Evolutionary conservation across 2,113 vertebrate species (phyloP), one percentile per base, ranked within the genome.

Genomic region (Pteropus alecto): DNA sequence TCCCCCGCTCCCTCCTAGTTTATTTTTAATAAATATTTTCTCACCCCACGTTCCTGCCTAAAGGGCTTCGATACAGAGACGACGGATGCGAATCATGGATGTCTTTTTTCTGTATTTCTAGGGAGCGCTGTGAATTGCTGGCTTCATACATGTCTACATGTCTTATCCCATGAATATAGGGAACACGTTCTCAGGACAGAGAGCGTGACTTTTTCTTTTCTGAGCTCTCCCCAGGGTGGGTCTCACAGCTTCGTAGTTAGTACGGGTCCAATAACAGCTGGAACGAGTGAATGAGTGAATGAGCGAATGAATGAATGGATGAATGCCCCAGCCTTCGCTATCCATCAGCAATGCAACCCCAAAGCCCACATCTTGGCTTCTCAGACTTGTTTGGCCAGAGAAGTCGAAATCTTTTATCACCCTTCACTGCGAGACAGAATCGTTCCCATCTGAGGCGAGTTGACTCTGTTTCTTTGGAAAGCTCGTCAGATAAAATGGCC

Each of bases 11-110:
- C 51, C 30, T 11, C 15, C 3, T 30, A 1, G 0, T 61, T 35
- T 19, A 2, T 26, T 21, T 83, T 56, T n/a, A n/a, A 48, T 4
- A 16, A 5, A 2, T 4, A 6, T 60, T 68, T 63, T 60, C 35
- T 61, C 22, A 26, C 13, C 7, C 24, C 8, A 1, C 16, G 33
- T 12, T 61, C 60, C 71, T 56, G 8, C 33, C 41, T 15, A 18
- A 10, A 61, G n/a, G 24, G 19, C 12, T 16, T 38, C 5, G 7
- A n/a, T 12, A 13, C 7, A 28, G 2, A 0, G 0, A 22, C 14
- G 2, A 6, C 5, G 18, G 19, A 13, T 1, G 21, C 46, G 28
- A 12, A 35, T 14, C n/a, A 28, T 0, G 22, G 18, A 6, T 33
- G 8, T 12, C 33, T 41, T 51, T 30, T 54, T 43, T 48, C 28